Base-by-base conservation (phyloP, 2,113 vertebrate species). In the Isichthys henryi region DNA sequence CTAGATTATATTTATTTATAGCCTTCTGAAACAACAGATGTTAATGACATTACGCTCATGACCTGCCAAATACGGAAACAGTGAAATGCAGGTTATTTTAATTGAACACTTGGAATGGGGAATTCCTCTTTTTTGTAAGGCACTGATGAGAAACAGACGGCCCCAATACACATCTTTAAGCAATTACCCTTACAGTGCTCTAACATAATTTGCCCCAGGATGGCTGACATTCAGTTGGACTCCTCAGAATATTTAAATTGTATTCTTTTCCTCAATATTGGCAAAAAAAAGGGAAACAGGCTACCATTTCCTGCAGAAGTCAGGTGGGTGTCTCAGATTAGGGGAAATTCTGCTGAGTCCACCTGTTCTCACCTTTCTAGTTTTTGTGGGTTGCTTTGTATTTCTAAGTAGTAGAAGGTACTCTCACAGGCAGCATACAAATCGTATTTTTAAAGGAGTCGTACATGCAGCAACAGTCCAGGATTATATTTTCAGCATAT, bases 61-160 rank as follows among this genome's bases (percentile, higher is more conserved):
- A 1, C 10, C 62, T 70, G n/a, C 62, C 62, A 80, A 43, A 43
- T 80, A 80, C 31, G 43, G 5, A 43, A 80, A 80, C 74, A 43
- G 74, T 80, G 74, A 43, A 80, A 80, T 43, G 74, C 74, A 80
- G 31, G 31, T 19, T 43, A 80, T 35, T 35, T 80, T 39, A 80
- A 80, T 80, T 43, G 35, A 80, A 80, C 74, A 80, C 15, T 80
- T 43, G 74, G 35, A 80, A 39, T 5, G 35, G 31, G 45, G 43
- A 84, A 48, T 84, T 88, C 45, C 70, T 70, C 17, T 88, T 52
- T 77, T 52, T 77, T 77, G 50, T 88, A 88, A 88, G 58, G 10
- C 62, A 39, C 6, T 92, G 93, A 94, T 94, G 91, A 90, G 89
- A 88, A 92, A 89, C 93, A 94, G 92, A 94, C 94, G 93, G 92